Evolutionary conservation across 2,888 invertebrate genomes (phyloP), one percentile per base, ranked within the genome.

Genomic region (Parapristionchus giblindavisi): DNA sequence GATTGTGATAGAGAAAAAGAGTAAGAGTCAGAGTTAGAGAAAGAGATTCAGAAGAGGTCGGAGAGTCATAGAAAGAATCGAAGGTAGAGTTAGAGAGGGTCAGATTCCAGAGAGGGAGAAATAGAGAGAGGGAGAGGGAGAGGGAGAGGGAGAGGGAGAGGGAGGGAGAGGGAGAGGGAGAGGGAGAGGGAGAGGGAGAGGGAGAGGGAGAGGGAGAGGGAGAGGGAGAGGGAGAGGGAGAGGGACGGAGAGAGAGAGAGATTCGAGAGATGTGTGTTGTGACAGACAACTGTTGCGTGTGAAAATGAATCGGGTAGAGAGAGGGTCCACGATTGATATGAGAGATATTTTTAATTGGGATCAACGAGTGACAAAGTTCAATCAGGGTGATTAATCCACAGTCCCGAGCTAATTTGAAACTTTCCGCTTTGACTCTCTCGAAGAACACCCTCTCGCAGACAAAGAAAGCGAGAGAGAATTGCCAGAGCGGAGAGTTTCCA

Each of bases 21-120:
- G 38, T 40, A 5, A 29, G 14, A 17, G 38, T 63, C 38, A 27
- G 63, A 3, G 21, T 27, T 63, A 6, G 11, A 66, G 51, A 32
- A 48, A 32, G 66, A 36, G 48, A 51, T 66, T 66, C n/a, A 52
- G 68, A 51, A 52, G 54, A 17, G 29, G 66, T 36, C 27, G 29
- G 38, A 66, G 66, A 52, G 52, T 36, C 27, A 6, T 14, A 52
- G 34, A 38, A 51, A 52, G 52, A 68, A 65, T 40, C 27, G 43
- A 43, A 29, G 43, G 32, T n/a, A n/a, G n/a, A n/a, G n/a, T n/a
- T n/a, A n/a, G n/a, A n/a, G n/a, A n/a, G n/a, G n/a, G n/a, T n/a
- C n/a, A n/a, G 51, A 14, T 51, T 51, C 14, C n/a, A 51, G 14
- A 51, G 51, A 14, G 51, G 68, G 36, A 34, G 52, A 34, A 52